phyloP scores from a whole-genome alignment of 2,888 invertebrate genomes.

The Plutella xylostella region DNA sequence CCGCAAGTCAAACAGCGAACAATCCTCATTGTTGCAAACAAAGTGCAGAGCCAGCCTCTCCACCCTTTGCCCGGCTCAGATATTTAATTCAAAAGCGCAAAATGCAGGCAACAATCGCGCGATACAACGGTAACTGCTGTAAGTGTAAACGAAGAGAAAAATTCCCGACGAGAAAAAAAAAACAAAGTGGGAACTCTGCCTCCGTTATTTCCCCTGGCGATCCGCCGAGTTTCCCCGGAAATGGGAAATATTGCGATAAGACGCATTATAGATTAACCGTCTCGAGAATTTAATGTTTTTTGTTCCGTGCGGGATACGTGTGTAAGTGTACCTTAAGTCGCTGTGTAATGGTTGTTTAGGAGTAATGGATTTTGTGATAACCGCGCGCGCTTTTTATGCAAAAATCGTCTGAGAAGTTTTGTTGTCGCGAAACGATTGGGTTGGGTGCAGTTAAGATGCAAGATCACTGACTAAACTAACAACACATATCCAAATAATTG shows the following conservation, averaged over 20 bases:
- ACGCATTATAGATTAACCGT: slow-evolving; percentile 67
- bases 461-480: too few species aligned
- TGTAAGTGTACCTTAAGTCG: slow-evolving; percentile 30
- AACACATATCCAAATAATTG: too few species aligned
- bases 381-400: slow-evolving; percentile 27
- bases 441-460: too few species aligned
- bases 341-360: slow-evolving; percentile 37
- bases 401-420: slow-evolving; percentile 18
- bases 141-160: slow-evolving; percentile 67
- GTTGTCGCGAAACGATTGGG: neutral
- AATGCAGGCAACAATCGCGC: slow-evolving; percentile 57
- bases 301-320: slow-evolving; percentile 41
- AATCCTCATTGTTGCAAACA: slow-evolving; percentile 54
- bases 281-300: slow-evolving; percentile 50
- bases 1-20: slow-evolving; percentile 26
- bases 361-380: slow-evolving; percentile 42
- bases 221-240: slow-evolving; percentile 53
- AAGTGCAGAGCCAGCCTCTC: slow-evolving; percentile 63
- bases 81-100: slow-evolving; percentile 58
- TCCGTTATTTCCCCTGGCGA: slow-evolving; percentile 68
- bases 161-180: slow-evolving; percentile 48
- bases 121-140: slow-evolving; percentile 58
- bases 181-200: slow-evolving; percentile 66
- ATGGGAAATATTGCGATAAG: slow-evolving; percentile 72
- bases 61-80: slow-evolving; percentile 53